Evolutionary conservation across 53 echinoderm and acorn worm genomes (phyloP).

Genomic region (Patiria pectinifera): DNA sequence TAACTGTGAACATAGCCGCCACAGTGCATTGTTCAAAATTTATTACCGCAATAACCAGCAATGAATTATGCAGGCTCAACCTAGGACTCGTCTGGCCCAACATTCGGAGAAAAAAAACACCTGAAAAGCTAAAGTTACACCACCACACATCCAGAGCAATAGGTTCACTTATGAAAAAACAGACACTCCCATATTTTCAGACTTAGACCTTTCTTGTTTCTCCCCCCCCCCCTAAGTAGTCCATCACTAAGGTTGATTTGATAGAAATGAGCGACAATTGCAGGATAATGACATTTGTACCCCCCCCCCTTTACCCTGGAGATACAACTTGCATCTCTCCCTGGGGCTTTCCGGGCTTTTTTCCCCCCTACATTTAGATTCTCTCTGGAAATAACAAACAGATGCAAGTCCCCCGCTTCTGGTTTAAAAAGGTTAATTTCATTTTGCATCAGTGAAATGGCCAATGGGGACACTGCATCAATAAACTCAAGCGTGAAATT

Average conservation of each 20-base stretch:
- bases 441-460: conserved; percentile 3
- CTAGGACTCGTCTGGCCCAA: neutral
- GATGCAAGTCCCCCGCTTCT: neutral
- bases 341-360: neutral
- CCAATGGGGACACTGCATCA: neutral
- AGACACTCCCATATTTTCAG: too few species aligned
- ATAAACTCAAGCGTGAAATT: neutral
- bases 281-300: conserved; percentile 16
- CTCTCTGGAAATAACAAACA: neutral
- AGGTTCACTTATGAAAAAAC: too few species aligned
- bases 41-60: neutral
- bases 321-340: neutral
- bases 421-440: conserved; percentile 15
- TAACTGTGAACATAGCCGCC: neutral
- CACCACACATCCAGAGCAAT: too few species aligned
- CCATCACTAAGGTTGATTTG: conserved; percentile 20
- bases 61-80: neutral
- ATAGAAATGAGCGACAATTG: conserved; percentile 41
- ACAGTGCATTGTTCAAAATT: neutral
- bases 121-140: too few species aligned
- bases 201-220: neutral
- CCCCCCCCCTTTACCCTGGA: neutral
- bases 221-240: neutral
- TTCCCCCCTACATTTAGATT: neutral
- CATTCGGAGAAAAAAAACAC: too few species aligned